These are phyloP conservation scores for Spinus olivaceus DNA, from an alignment of 2,797 vertebrate genomes.

Conservation along the genomic window DNA sequence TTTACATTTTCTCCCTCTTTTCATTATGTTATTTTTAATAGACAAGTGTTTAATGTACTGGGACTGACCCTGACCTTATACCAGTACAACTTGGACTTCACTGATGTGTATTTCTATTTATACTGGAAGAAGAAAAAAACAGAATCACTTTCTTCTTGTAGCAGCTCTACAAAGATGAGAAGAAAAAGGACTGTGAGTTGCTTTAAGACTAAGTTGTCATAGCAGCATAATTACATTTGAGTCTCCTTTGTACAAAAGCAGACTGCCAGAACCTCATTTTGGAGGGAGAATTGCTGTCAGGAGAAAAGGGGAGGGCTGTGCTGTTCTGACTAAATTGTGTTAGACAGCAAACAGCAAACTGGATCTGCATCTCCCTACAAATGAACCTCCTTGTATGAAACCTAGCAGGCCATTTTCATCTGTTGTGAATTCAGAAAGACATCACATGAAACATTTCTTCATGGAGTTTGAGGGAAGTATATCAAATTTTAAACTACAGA, in stretches of 20 bases:
- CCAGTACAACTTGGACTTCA: neutral
- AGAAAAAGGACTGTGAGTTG: neutral
- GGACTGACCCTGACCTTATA: neutral
- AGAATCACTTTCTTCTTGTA: neutral
- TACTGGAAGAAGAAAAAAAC: neutral
- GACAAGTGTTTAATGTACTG: neutral
- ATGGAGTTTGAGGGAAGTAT: neutral
- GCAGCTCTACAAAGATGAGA: neutral
- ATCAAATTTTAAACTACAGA: neutral
- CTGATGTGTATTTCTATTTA: neutral
- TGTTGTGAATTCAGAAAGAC: neutral
- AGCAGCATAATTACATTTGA: slow-evolving; percentile 59
- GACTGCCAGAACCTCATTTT: slow-evolving; percentile 43
- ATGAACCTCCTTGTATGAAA: neutral
- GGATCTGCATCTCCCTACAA: slow-evolving; percentile 5
- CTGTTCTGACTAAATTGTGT: slow-evolving; percentile 11
- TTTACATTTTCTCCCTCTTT: neutral
- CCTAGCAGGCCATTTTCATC: neutral
- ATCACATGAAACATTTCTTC: neutral
- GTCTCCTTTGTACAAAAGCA: slow-evolving; percentile 26
- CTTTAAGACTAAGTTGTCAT: slow-evolving; percentile 55
- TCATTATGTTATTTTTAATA: neutral
- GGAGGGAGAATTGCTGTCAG: slow-evolving; percentile 21
- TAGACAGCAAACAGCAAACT: slow-evolving; percentile 40
- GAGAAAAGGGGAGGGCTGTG: neutral